These are phyloP conservation scores for Troides helena DNA, from an alignment of 2,888 invertebrate species.

Conservation along the genomic window DNA sequence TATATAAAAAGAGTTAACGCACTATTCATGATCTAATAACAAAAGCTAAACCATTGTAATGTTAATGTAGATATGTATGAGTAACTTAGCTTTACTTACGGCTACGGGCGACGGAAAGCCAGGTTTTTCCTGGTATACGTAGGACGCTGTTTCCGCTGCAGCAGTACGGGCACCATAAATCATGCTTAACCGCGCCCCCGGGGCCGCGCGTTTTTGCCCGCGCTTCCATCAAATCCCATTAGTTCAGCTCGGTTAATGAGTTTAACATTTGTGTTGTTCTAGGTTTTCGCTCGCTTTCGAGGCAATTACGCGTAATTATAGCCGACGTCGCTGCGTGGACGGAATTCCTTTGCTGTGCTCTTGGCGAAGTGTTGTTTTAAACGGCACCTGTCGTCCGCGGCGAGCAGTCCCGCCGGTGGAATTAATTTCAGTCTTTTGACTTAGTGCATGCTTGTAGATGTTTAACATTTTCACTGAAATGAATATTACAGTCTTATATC, in stretches of 20 bases:
- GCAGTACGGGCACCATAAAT: conserved; percentile 45
- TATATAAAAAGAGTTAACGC: too few relatives aligned
- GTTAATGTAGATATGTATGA: neutral
- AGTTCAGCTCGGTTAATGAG: conserved; percentile 47
- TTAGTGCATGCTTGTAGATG: neutral
- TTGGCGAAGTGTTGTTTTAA: conserved; percentile 16
- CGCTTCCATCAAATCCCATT: conserved; percentile 53
- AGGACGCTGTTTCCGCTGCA: conserved; percentile 33
- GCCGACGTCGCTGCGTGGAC: conserved; percentile 15
- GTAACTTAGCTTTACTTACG: conserved; percentile 2
- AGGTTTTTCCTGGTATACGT: conserved; percentile 17
- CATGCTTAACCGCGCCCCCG: conserved; percentile 48
- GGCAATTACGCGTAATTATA: conserved; percentile 36
- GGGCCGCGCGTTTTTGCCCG: conserved; percentile 48
- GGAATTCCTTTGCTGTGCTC: conserved; percentile 23
- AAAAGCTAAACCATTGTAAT: too few relatives aligned
- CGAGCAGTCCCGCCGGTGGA: conserved; percentile 9
- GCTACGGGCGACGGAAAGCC: conserved; percentile 9
- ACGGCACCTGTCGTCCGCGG: conserved; percentile 15
- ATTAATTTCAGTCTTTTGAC: conserved; percentile 1
- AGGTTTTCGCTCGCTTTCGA: conserved; percentile 38
- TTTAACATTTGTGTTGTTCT: conserved; percentile 43
- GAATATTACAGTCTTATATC: neutral
- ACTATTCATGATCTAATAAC: too few relatives aligned
- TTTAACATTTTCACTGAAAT: neutral